These are phyloP conservation scores for Aporophyla lueneburgensis DNA, from an alignment of 2,888 invertebrate species.

Conservation along the genomic window DNA sequence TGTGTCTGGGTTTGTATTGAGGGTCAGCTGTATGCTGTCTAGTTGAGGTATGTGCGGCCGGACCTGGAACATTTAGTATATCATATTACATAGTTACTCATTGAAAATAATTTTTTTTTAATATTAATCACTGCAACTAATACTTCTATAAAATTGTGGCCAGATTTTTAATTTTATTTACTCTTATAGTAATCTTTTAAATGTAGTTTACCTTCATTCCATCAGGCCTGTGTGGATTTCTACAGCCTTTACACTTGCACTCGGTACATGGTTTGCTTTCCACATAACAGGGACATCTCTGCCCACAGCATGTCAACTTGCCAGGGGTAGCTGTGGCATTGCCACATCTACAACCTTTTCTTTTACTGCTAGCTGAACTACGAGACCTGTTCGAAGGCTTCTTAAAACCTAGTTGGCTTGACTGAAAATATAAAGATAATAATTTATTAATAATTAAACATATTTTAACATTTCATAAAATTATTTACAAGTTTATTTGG, in stretches of 20 bases:
- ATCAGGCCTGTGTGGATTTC: slow-evolving; percentile 96
- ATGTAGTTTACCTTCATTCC: slow-evolving; percentile 92
- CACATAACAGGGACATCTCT: slow-evolving; percentile 98
- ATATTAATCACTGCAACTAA: background rate
- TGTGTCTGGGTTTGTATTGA: slow-evolving; percentile 84
- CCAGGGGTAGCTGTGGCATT: slow-evolving; percentile 97
- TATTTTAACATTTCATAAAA: background rate
- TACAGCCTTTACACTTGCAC: slow-evolving; percentile 97
- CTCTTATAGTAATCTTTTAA: too few relatives aligned
- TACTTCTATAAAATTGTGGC: background rate
- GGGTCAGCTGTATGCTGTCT: slow-evolving; percentile 91
- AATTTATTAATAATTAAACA: slow-evolving; percentile 55
- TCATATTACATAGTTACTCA: background rate
- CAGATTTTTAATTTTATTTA: background rate
- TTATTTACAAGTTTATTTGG: slow-evolving; percentile 41
- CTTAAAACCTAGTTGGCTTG: slow-evolving; percentile 85
- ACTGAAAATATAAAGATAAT: slow-evolving; percentile 76
- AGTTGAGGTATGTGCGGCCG: slow-evolving; percentile 93
- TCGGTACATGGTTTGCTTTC: slow-evolving; percentile 97
- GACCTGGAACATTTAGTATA: slow-evolving; percentile 82
- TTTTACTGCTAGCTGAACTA: slow-evolving; percentile 87
- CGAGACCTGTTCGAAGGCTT: slow-evolving; percentile 88
- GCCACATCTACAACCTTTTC: slow-evolving; percentile 97
- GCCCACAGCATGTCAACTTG: slow-evolving; percentile 97
- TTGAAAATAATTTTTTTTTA: background rate